Conservation (phyloP, 2,888 invertebrate genomes). For the Galerucella pusilla region DNA sequence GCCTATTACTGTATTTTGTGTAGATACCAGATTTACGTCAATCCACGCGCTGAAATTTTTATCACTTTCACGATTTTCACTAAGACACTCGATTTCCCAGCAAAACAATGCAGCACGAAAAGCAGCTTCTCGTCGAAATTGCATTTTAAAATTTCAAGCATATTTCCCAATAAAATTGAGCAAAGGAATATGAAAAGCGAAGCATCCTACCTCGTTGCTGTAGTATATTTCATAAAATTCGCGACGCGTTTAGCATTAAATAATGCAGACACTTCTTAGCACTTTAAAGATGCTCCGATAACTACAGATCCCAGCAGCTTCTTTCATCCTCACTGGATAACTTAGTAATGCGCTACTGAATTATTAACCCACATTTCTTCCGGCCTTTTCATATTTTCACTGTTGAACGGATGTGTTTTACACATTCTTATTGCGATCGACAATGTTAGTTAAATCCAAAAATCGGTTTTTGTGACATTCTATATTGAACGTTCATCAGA, state of each 20-base stretch:
- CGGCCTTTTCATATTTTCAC: background rate
- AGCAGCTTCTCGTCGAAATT: slow-evolving; percentile 29
- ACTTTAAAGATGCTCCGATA: slow-evolving; percentile 39
- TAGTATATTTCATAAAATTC: slow-evolving; percentile 42
- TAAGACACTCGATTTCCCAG: slow-evolving; percentile 10
- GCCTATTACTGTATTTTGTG: background rate
- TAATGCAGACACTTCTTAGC: slow-evolving; percentile 44
- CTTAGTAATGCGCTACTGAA: slow-evolving; percentile 14
- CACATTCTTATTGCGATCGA: background rate
- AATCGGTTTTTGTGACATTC: no score
- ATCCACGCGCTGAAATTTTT: background rate
- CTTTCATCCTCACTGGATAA: slow-evolving; percentile 8
- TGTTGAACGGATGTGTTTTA: slow-evolving; percentile 1
- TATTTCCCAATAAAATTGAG: slow-evolving; percentile 39
- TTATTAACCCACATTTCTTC: background rate
- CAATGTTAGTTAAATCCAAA: background rate
- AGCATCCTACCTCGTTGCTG: slow-evolving; percentile 34
- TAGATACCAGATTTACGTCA: background rate
- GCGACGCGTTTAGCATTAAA: slow-evolving; percentile 40
- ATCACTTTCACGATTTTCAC: background rate
- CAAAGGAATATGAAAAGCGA: slow-evolving; percentile 37
- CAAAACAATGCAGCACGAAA: slow-evolving; percentile 12
- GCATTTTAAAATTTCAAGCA: slow-evolving; percentile 39
- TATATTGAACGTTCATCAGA: no score
- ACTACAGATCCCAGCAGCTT: slow-evolving; percentile 28